Base-by-base conservation (phyloP, 2,888 invertebrate species). In the Leptinotarsa rubiginosa region DNA sequence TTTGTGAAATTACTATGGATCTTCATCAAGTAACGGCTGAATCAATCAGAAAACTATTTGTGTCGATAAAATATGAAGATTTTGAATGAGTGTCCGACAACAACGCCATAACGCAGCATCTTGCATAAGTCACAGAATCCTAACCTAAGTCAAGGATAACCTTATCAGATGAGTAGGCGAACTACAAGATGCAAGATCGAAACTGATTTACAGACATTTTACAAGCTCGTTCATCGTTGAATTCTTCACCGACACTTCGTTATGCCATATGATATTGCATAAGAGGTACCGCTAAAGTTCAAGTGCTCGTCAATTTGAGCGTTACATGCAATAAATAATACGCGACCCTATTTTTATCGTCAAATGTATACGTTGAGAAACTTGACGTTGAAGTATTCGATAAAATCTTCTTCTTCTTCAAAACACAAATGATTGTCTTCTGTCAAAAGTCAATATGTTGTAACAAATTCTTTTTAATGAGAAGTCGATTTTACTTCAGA, bases 111-210 rank as follows among this genome's bases (percentile, higher is more conserved):
- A 13, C 4, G 2, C 13, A 12, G 22, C 50, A 67, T 56, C 15
- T 66, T 69, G 69, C 73, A 73, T 69, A 73, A 73, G 65, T 31
- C 65, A 65, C 69, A 65, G 41, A 65, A 73, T 69, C 47, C 69
- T 65, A 69, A 73, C 47, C 69, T 59, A 69, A 65, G 49, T 52
- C 62, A 65, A 65, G 69, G 73, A 69, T 65, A 73, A 73, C 69
- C 69, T 56, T 68, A 73, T 73, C 69, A 65, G 73, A 52, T 18
- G 18, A 56, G 20, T 22, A 56, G 10, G 22, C 22, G 15, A 22
- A 56, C 15, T 2, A 25, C 20, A 20, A 2, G 22, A 56, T 56
- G 22, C 15, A 20, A 56, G 56, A 56, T 56, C 56, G 22, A 22
- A 56, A 56, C 20, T 56, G 41, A 41, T 41, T 22, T 25, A 15